phyloP scores from a whole-genome alignment of 1,140 invertebrate genomes.

The Orchesella cincta region DNA sequence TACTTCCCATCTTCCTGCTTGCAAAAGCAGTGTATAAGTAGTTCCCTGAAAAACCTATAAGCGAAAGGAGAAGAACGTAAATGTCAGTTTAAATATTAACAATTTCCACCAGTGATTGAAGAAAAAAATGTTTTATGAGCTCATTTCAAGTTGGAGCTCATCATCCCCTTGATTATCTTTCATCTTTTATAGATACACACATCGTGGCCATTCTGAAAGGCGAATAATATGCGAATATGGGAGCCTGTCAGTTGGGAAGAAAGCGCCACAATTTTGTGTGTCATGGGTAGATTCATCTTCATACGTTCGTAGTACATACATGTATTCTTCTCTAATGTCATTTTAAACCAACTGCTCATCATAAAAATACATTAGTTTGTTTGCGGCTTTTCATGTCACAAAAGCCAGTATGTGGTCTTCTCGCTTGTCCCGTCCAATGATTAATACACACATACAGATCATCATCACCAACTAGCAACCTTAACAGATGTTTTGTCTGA shows the following conservation, averaged over 20 bases:
- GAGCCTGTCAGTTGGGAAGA: background rate
- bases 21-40: too few species aligned
- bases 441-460: background rate
- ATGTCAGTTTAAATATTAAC: conserved; percentile 19
- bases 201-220: background rate
- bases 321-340: conserved; percentile 6
- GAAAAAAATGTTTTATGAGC: background rate
- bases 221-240: background rate
- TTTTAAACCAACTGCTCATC: background rate
- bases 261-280: background rate
- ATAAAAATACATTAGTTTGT: conserved; percentile 17
- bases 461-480: background rate
- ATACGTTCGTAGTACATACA: too few species aligned
- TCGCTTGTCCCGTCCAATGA: background rate
- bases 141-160: conserved; percentile 6
- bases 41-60: background rate
- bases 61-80: background rate
- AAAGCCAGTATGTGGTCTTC: conserved; percentile 13
- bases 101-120: background rate
- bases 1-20: too few species aligned
- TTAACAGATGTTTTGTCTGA: background rate
- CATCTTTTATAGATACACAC: background rate
- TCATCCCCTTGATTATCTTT: conserved; percentile 7
- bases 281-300: background rate
- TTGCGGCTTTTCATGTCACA: conserved; percentile 22